Base-by-base conservation (phyloP, 2,113 vertebrate species). In the Thalassarche chlororhynchos region DNA sequence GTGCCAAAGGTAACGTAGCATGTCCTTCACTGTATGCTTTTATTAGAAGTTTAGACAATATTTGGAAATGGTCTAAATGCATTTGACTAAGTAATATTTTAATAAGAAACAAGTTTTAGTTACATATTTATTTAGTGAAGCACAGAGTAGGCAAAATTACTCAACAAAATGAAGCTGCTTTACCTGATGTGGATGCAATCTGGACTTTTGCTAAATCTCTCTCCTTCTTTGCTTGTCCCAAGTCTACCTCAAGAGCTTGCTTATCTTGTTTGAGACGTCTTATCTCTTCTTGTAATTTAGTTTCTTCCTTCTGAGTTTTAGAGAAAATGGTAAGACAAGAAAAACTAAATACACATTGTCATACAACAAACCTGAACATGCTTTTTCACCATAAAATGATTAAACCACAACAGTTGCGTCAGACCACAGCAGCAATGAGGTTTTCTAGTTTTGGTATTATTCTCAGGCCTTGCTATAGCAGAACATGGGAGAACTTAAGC, bases 221-320 rank as follows among this genome's bases (percentile, higher is more conserved):
- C 82, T 99, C 99, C 87, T 98, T 99, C 94, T 97, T 99, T 94
- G 98, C 96, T 80, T 98, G 98, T 87, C 98, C 98, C 88, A 99
- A 96, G 76, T 99, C 99, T 24, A 99, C 98, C 76, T 99, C 98
- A 84, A 99, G 97, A 85, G 98, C 98, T 97, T 99, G 99, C 64
- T 99, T 99, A 57, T 99, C 99, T 91, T 99, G 99, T 87, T 98
- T 99, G 69, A 99, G 97, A 79, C 87, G 97, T 92, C 90, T 98
- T 84, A 98, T 96, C 20, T 99, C 99, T 95, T 98, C 99, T 38
- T 96, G 96, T 52, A 99, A 98, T 89, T 93, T 98, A 28, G 72
- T 94, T 96, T 99, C 99, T 85, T 98, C 98, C 94, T 97, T 99
- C 99, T 99, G 95, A 65, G 93, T 62, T 93, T 75, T 80, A 75